These are phyloP conservation scores for Pseudolaguvia tuberculata DNA, from an alignment of 2,113 vertebrate genomes.

Conservation along the genomic window DNA sequence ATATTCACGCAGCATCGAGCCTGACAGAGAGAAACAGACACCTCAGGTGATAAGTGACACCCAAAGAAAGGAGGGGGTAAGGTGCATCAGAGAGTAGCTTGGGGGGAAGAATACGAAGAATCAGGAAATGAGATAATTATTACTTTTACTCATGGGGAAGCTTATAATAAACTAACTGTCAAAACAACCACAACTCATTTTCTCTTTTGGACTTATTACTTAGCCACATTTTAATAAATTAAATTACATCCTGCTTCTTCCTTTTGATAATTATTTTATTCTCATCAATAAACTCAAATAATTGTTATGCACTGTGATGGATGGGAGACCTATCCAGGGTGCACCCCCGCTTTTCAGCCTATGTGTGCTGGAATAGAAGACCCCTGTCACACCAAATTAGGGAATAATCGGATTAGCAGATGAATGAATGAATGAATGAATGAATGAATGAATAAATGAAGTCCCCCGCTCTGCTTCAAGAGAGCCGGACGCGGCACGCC, in stretches of 20 bases:
- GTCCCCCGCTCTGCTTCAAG: no score
- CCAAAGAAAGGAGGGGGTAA: constrained; percentile 43
- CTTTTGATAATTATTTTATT: constrained; percentile 13
- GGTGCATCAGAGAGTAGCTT: constrained; percentile 24
- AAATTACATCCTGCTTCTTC: constrained; percentile 18
- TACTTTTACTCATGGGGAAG: constrained; percentile 7
- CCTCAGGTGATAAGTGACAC: constrained; percentile 73
- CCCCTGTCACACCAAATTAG: no score
- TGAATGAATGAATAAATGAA: no score
- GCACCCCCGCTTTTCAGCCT: no score
- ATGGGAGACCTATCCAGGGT: no score
- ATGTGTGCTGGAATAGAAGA: no score
- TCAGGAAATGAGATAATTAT: constrained; percentile 9
- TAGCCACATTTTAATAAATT: constrained; percentile 33
- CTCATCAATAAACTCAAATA: not conserved
- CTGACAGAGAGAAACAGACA: constrained; percentile 79
- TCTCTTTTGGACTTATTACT: constrained; percentile 9
- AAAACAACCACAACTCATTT: constrained; percentile 7
- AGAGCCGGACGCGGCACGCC: no score
- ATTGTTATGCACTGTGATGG: not conserved
- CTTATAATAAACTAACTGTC: constrained; percentile 12
- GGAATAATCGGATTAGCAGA: no score
- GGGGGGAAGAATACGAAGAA: constrained; percentile 22
- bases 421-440: no score
- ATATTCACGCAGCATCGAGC: constrained; percentile 69